Conservation (phyloP, 2,797 vertebrate genomes). For the Eurystomus glaucurus region DNA sequence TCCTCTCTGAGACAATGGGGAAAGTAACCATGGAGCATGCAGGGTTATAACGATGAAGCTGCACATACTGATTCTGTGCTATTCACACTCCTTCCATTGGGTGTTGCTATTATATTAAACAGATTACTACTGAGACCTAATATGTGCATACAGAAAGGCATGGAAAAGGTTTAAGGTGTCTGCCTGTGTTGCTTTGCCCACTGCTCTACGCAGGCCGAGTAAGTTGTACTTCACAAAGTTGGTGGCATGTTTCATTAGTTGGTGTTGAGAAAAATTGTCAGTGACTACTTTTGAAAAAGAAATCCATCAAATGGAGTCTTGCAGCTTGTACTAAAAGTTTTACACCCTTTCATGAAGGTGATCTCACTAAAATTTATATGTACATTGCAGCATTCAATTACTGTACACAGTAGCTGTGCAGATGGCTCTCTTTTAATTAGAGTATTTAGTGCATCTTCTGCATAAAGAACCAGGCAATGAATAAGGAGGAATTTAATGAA, state of each 20-base stretch:
- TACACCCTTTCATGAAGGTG: constrained; percentile 18
- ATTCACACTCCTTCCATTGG: constrained; percentile 79
- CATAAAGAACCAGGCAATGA: not conserved
- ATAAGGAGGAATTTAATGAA: constrained; percentile 35
- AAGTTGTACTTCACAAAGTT: not conserved
- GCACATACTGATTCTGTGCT: constrained; percentile 55
- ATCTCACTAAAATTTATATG: constrained; percentile 29
- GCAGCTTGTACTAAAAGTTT: not conserved
- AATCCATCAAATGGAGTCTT: not conserved
- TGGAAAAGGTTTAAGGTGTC: constrained; percentile 1
- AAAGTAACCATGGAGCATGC: not conserved
- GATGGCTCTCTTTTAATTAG: constrained; percentile 57
- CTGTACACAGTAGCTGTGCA: constrained; percentile 3
- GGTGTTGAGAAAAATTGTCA: not conserved
- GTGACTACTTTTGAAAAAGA: not conserved
- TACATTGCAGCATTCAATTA: constrained; percentile 1
- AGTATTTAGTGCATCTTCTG: constrained; percentile 27
- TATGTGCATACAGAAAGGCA: constrained; percentile 11
- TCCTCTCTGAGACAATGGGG: not conserved
- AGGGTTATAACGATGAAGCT: not conserved
- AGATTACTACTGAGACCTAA: constrained; percentile 30
- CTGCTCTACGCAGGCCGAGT: not conserved
- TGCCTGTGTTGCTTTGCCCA: constrained; percentile 14
- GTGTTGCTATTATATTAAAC: constrained; percentile 81
- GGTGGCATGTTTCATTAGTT: not conserved